Evolutionary conservation across 2,113 vertebrate species (phyloP).

Genomic region (Thermophis baileyi): DNA sequence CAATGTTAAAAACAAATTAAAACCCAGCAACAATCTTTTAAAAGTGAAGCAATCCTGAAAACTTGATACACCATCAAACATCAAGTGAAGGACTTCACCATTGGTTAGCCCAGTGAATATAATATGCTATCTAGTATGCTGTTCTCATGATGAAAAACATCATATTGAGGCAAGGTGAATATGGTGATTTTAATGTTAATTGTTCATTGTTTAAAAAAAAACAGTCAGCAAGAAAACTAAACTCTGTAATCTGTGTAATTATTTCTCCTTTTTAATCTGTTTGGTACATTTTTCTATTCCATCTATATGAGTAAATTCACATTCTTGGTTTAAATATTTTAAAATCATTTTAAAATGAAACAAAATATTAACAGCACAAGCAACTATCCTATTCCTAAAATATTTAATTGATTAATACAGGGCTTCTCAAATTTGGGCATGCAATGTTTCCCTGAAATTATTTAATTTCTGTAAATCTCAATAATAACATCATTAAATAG

Average conservation of each 20-base stretch:
- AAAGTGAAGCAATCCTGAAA: not conserved
- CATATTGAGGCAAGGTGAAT: not conserved
- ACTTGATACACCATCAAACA: not conserved
- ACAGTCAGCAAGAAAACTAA: not conserved
- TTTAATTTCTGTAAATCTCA: not conserved
- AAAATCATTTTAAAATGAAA: not conserved
- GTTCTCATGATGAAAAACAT: not conserved
- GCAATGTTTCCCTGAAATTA: not conserved
- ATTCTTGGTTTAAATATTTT: not conserved
- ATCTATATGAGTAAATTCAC: not conserved
- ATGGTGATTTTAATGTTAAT: not conserved
- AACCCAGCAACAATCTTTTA: not conserved
- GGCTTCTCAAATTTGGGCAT: not conserved
- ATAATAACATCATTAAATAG: not conserved
- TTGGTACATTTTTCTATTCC: not conserved
- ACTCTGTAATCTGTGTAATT: not conserved
- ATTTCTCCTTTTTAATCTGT: not conserved
- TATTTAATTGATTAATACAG: not conserved
- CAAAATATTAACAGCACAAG: not conserved
- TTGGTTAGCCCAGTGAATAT: not conserved
- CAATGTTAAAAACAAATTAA: not conserved
- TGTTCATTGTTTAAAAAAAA: not conserved
- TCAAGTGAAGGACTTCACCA: not conserved
- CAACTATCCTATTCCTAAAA: not conserved
- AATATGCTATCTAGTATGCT: not conserved